Conservation (phyloP, 2,113 vertebrate species). For the Callipepla squamata region DNA sequence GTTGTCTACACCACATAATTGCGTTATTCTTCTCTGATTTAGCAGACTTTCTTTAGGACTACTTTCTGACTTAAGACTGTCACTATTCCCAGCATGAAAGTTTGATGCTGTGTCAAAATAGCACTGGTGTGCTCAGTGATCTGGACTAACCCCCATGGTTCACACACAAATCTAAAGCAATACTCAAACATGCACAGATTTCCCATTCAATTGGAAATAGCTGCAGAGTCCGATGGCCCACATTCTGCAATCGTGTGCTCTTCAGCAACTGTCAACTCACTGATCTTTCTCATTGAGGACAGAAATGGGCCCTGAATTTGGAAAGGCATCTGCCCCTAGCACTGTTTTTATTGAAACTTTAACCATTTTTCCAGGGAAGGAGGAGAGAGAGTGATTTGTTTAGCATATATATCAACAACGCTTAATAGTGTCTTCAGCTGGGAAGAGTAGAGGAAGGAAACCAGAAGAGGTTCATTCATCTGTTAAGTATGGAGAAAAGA, state of each 20-base stretch:
- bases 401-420: background rate
- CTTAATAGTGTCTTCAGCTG: background rate
- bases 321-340: background rate
- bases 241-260: background rate
- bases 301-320: background rate
- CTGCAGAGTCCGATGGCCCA: background rate
- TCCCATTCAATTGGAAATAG: background rate
- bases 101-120: background rate
- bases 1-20: background rate
- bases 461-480: background rate
- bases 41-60: background rate
- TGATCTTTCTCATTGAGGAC: conserved; percentile 4
- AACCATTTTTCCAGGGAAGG: background rate
- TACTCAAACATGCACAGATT: background rate
- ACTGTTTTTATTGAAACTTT: background rate
- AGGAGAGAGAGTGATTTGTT: background rate
- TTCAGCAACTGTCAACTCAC: background rate
- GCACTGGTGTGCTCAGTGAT: background rate
- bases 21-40: background rate
- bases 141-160: background rate
- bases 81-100: background rate
- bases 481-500: background rate
- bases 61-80: background rate
- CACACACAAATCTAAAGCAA: background rate
- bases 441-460: background rate